Base-by-base conservation (phyloP, 2,888 invertebrate species). In the Chloroclysta siterata region DNA sequence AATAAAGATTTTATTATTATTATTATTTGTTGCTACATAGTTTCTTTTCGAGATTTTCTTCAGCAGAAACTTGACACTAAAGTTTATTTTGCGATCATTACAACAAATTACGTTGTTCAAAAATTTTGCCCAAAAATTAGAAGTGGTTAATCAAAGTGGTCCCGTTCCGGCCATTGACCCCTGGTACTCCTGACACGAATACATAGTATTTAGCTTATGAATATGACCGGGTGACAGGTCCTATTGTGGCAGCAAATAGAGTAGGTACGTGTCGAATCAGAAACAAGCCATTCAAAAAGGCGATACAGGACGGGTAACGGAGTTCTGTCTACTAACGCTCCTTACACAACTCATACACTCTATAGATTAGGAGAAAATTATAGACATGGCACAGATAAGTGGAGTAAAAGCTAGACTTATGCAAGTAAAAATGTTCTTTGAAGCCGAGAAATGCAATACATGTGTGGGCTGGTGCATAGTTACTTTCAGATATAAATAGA, bases 271-370 rank as follows among this genome's bases (percentile, higher is more conserved):
- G 88, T 87, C 92, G 88, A 92, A 92, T 92, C 85, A 81, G 87
- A 85, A 86, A 85, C 85, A 78, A 79, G 79, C 79, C 76, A 75
- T 86, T 88, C 80, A 83, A 91, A 87, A 90, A 87, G 92, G 91
- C 80, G 84, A 92, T 89, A 87, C 86, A 72, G 92, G 88, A 78
- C 92, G 72, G 69, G 54, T 92, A 93, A 91, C 92, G 92, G 92
- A 70, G 69, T 71, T 72, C 66, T 69, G 70, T 60, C 69, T 74
- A 71, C 74, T 70, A 63, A 66, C 70, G 71, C 72, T 75, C 74
- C 76, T 77, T 76, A 73, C 77, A 71, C 74, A 80, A 80, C 75
- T 75, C 74, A 78, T 8, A 44, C 77, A 44, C 77, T 76, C 77
- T 81, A 71, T 79, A 78, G 77, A 81, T 73, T 79, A 79, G 80